Percentiles rank a stretch among this genome's conserved stretches.
Evolutionary conservation across 2,113 vertebrate genomes (phyloP).

Genomic region (Megaceryle maxima): DNA sequence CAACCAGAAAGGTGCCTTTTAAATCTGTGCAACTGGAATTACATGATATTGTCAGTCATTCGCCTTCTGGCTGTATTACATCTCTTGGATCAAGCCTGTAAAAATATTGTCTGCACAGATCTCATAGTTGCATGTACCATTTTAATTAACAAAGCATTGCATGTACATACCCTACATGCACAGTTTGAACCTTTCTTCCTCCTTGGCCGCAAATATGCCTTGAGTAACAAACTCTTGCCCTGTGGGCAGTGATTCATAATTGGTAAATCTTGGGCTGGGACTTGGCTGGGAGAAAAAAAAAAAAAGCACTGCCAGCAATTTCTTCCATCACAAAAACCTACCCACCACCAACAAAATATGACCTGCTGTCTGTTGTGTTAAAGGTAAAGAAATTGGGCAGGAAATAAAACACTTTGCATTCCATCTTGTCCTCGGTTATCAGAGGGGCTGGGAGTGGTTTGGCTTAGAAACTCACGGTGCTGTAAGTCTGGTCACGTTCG

Average conservation of each 20-base stretch:
- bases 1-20: background rate
- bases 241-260: background rate
- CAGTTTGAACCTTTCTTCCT: background rate
- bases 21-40: background rate
- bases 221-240: background rate
- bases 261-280: background rate
- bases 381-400: too few relatives aligned
- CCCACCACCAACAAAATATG: background rate
- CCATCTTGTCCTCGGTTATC: too few relatives aligned
- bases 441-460: too few relatives aligned
- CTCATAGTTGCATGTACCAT: background rate
- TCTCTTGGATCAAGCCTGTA: background rate
- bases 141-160: background rate
- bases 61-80: background rate
- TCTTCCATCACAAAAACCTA: background rate
- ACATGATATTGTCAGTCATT: accelerated
- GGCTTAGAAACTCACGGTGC: too few relatives aligned
- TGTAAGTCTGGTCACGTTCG: too few relatives aligned
- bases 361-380: background rate
- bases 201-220: background rate
- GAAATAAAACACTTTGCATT: too few relatives aligned
- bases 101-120: background rate
- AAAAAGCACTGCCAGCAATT: background rate
- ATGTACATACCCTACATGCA: accelerated
- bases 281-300: accelerated